Conservation (phyloP, 2,797 vertebrate species). For the Euphonia xanthogaster region DNA sequence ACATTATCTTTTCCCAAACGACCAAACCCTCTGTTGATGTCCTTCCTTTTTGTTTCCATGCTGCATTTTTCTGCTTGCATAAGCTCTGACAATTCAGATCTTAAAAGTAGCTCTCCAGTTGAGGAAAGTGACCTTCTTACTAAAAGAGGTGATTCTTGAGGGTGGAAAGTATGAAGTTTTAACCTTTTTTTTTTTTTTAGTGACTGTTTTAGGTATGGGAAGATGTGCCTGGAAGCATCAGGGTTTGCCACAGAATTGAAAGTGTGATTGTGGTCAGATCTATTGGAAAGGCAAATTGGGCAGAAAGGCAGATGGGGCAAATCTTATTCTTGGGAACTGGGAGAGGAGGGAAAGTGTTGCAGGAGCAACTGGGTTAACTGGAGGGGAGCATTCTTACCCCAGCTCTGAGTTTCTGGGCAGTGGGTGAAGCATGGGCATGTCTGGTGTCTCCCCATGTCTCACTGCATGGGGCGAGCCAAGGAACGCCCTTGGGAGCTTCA, state of each 20-base stretch:
- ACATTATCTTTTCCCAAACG: neutral
- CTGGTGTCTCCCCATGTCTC: neutral
- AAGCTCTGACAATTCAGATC: neutral
- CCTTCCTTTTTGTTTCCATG: neutral
- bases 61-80: neutral
- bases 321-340: neutral
- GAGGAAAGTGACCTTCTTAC: neutral
- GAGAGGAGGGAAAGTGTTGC: neutral
- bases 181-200: neutral
- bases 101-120: neutral
- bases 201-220: neutral
- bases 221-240: neutral
- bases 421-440: neutral
- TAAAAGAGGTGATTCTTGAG: neutral
- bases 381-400: neutral
- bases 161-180: neutral
- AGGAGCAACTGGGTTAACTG: neutral
- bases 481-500: neutral
- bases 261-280: neutral
- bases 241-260: neutral
- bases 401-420: neutral
- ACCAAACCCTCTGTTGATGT: neutral
- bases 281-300: neutral
- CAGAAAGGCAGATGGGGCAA: neutral
- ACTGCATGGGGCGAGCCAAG: fast-evolving